phyloP scores from a whole-genome alignment of 1,140 invertebrate genomes.

The Harlomillsia oculata region DNA sequence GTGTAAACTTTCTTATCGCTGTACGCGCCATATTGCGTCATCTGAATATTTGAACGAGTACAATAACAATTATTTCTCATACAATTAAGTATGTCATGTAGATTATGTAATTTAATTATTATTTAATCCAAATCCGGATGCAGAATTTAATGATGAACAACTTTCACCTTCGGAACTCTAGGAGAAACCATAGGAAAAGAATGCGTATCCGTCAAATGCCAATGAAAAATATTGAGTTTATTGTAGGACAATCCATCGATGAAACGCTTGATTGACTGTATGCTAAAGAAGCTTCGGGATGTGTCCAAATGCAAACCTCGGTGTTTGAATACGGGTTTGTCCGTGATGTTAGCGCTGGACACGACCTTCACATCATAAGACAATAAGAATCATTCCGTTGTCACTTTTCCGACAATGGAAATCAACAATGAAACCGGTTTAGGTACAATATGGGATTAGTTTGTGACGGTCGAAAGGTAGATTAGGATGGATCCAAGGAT shows the following conservation, averaged over 20 bases:
- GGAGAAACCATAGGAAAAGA: constrained; percentile 53
- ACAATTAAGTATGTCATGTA: background rate
- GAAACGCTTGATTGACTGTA: constrained; percentile 28
- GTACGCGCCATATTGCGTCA: constrained; percentile 40
- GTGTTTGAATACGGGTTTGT: constrained; percentile 61
- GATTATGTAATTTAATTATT: background rate
- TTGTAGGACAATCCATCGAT: constrained; percentile 38
- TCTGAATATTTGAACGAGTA: constrained; percentile 19
- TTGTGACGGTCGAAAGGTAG: no score
- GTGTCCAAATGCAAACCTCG: constrained; percentile 66
- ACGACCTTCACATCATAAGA: background rate
- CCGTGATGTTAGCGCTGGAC: constrained; percentile 48
- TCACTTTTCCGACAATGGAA: no score
- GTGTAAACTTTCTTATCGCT: constrained; percentile 36
- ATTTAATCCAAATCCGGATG: background rate
- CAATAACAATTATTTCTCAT: background rate
- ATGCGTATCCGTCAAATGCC: constrained; percentile 42
- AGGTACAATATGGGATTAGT: no score
- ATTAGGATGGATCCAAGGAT: no score
- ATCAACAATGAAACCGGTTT: no score
- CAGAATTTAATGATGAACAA: no score
- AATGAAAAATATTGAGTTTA: constrained; percentile 39
- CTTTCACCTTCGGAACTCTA: background rate
- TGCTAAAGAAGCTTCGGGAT: constrained; percentile 39
- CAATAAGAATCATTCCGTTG: no score